Conservation (phyloP, 2,113 vertebrate species). For the Callorhinus ursinus region DNA sequence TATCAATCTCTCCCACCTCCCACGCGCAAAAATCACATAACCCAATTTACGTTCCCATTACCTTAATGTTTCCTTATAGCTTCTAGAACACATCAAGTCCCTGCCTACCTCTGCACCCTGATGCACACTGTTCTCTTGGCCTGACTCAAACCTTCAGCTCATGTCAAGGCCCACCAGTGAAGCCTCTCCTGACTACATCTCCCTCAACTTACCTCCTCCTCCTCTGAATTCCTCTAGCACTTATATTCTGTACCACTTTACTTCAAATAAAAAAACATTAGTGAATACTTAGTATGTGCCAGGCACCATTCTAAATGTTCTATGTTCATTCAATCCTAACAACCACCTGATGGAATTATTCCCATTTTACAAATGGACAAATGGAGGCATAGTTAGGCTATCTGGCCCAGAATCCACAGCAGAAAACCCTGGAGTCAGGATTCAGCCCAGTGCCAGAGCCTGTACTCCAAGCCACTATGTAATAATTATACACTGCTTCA, state of each 20-base stretch:
- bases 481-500: not conserved
- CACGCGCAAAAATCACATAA: not conserved
- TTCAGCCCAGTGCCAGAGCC: not conserved
- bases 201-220: not conserved
- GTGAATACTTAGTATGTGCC: not conserved
- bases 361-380: constrained; percentile 3
- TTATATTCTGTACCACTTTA: not conserved
- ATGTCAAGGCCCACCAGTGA: not conserved
- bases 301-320: not conserved
- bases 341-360: not conserved
- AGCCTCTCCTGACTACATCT: not conserved
- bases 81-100: not conserved
- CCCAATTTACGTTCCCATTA: not conserved
- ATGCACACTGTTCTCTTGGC: not conserved
- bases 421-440: not conserved
- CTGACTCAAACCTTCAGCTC: not conserved
- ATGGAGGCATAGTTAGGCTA: not conserved
- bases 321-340: not conserved
- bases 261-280: not conserved
- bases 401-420: not conserved
- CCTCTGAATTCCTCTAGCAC: not conserved
- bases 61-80: not conserved
- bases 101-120: not conserved
- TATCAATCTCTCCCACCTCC: not conserved
- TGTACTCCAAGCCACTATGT: not conserved